These are phyloP conservation scores for Hyperoodon ampullatus DNA, from an alignment of 2,113 vertebrate genomes.

Conservation along the genomic window DNA sequence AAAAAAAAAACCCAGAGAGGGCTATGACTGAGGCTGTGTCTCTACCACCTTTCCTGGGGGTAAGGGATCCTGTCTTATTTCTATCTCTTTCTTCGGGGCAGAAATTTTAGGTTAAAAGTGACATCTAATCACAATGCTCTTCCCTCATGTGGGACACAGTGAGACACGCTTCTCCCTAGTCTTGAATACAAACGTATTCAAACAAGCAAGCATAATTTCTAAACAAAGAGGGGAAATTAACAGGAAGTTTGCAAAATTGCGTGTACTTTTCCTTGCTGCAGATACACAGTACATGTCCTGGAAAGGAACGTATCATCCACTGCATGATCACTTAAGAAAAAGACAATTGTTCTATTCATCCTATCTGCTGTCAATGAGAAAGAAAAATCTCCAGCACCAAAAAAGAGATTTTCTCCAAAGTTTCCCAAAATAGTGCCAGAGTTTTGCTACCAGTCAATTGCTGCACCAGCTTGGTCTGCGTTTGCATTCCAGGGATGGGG, in stretches of 20 bases:
- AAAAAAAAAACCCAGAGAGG: neutral
- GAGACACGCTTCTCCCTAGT: neutral
- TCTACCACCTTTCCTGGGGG: neutral
- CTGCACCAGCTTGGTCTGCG: neutral
- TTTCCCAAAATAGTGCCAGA: neutral
- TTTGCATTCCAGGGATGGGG: neutral
- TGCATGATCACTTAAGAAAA: neutral
- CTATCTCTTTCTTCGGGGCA: neutral
- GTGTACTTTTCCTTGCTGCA: neutral
- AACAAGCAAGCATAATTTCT: constrained; percentile 52
- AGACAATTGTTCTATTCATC: neutral
- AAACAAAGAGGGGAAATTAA: constrained; percentile 28
- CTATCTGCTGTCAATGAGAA: neutral
- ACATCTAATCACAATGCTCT: neutral
- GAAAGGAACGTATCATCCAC: neutral
- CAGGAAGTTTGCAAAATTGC: neutral
- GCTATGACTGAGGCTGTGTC: neutral
- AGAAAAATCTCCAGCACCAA: neutral
- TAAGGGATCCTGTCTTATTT: neutral
- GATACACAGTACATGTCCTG: neutral
- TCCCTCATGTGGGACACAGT: neutral
- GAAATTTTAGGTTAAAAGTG: neutral
- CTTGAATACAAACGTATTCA: constrained; percentile 33
- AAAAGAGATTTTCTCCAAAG: neutral
- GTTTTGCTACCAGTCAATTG: neutral